These are phyloP conservation scores for Lysandra coridon DNA, from an alignment of 2,888 invertebrate species.

Conservation along the genomic window DNA sequence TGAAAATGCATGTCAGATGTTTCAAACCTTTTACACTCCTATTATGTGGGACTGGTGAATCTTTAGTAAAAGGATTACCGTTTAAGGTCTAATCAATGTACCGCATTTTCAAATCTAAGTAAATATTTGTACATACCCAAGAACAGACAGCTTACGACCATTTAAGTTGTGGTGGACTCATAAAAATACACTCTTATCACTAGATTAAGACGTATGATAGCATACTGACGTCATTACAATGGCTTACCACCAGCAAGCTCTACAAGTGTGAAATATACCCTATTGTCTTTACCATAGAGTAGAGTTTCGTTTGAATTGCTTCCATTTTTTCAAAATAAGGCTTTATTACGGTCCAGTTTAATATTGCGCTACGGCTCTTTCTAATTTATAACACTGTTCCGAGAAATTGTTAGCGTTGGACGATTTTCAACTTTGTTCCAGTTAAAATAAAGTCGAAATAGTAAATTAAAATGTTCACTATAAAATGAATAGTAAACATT, in stretches of 20 bases:
- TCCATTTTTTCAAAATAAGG: constrained; percentile 39
- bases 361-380: constrained; percentile 47
- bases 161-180: constrained; percentile 49
- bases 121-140: constrained; percentile 40
- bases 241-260: constrained; percentile 21
- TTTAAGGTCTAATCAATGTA: constrained; percentile 27
- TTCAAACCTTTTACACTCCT: no score
- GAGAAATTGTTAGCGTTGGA: constrained; percentile 37
- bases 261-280: constrained; percentile 36
- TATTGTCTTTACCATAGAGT: constrained; percentile 39
- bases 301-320: constrained; percentile 31
- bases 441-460: neutral
- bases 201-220: constrained; percentile 55
- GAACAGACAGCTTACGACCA: constrained; percentile 50
- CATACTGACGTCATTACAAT: constrained; percentile 47
- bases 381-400: constrained; percentile 40
- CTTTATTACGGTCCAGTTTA: constrained; percentile 51
- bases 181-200: constrained; percentile 51
- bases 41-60: no score
- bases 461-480: constrained; percentile 12
- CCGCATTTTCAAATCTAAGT: constrained; percentile 31
- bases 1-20: no score
- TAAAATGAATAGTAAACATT: constrained; percentile 33
- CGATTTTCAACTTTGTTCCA: constrained; percentile 35
- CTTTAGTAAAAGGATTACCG: no score